Evolutionary conservation across 2,797 vertebrate genomes (phyloP).

Genomic region (Xenentodon cancila): DNA sequence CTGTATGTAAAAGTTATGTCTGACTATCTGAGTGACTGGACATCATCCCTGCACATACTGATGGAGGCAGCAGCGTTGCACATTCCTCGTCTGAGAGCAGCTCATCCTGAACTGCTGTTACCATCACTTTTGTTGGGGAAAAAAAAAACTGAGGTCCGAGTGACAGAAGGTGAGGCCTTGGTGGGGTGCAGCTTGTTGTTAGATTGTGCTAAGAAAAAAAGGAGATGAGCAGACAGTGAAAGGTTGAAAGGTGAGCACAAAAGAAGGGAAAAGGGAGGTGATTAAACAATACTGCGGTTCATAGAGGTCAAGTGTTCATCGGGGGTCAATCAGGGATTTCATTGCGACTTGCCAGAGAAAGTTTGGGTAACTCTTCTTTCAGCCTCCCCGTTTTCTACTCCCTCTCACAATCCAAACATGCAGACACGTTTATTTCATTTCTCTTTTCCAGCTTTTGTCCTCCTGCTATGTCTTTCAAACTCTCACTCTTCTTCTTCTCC

Average conservation of each 20-base stretch:
- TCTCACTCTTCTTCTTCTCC: constrained; percentile 19
- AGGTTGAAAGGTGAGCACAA: not conserved
- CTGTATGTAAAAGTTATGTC: too few relatives aligned
- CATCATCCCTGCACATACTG: too few relatives aligned
- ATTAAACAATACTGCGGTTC: not conserved
- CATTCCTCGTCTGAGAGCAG: too few relatives aligned
- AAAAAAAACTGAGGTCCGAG: not conserved
- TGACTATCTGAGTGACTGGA: too few relatives aligned
- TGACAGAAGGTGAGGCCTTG: not conserved
- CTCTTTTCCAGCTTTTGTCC: constrained; percentile 27
- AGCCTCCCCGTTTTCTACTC: not conserved
- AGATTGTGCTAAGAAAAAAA: not conserved
- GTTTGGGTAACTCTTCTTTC: constrained; percentile 6
- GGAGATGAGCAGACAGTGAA: not conserved
- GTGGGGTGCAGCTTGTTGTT: not conserved
- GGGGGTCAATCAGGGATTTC: constrained; percentile 8
- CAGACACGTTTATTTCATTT: constrained; percentile 5
- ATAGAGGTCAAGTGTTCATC: not conserved
- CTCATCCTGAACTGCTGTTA: not conserved
- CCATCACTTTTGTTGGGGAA: not conserved
- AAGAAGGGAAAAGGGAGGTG: not conserved
- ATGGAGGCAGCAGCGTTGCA: too few relatives aligned
- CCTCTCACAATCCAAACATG: not conserved
- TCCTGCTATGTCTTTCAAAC: constrained; percentile 52
- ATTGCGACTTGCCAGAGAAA: constrained; percentile 9